These are phyloP conservation scores for Vombatus ursinus DNA, from an alignment of 2,113 vertebrate genomes.

Conservation along the genomic window DNA sequence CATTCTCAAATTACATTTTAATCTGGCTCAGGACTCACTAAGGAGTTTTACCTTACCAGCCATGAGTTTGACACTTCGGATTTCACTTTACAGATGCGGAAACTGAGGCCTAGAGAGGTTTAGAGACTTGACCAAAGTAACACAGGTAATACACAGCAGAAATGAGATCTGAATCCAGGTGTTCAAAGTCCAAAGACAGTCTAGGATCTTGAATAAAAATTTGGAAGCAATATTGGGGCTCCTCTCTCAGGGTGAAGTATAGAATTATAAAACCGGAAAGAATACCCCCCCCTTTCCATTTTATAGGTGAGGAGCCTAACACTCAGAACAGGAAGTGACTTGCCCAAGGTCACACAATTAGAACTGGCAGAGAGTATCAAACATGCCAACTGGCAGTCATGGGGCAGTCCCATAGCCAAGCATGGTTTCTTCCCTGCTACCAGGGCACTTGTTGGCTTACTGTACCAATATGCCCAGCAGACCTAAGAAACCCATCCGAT, in stretches of 20 bases:
- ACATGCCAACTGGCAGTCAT: neutral
- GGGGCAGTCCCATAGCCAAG: neutral
- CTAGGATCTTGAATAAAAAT: slow-evolving; percentile 42
- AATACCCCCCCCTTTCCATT: neutral
- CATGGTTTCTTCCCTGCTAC: neutral
- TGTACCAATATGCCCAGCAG: neutral
- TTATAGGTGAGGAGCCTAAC: neutral
- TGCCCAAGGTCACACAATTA: neutral
- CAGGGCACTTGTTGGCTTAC: neutral
- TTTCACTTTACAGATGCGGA: neutral
- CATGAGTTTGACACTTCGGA: neutral
- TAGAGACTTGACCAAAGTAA: neutral
- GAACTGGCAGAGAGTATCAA: neutral
- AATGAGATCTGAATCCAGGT: neutral
- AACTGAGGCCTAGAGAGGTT: neutral
- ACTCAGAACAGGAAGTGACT: neutral
- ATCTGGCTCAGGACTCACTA: neutral
- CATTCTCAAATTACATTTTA: neutral
- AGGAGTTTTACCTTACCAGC: neutral
- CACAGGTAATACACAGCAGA: neutral
- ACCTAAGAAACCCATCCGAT: neutral
- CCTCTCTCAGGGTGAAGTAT: neutral
- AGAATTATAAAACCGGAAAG: neutral
- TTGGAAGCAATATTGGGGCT: neutral
- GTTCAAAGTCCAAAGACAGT: neutral